Conservation (phyloP, 2,888 invertebrate species). For the Sarcophaga caerulescens region DNA sequence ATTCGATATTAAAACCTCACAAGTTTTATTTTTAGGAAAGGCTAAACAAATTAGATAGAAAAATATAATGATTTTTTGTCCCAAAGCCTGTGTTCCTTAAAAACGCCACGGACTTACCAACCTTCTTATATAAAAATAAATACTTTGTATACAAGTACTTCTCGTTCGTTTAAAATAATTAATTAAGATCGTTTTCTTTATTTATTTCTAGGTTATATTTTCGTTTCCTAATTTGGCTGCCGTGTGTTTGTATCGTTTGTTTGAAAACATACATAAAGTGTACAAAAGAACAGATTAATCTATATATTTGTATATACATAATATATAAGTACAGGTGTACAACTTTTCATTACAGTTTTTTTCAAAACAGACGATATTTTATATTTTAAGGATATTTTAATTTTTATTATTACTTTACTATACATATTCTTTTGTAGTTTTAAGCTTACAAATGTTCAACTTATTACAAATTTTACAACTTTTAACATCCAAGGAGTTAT, state of each 20-base stretch:
- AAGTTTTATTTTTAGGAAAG: no score
- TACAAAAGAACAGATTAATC: conserved; percentile 32
- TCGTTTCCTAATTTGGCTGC: conserved; percentile 68
- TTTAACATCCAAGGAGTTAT: not conserved
- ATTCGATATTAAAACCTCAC: no score
- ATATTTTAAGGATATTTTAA: conserved; percentile 54
- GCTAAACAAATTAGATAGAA: no score
- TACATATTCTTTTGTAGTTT: conserved; percentile 40
- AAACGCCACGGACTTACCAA: no score
- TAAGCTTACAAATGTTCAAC: conserved; percentile 49
- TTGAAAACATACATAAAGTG: conserved; percentile 38
- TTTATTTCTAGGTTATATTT: conserved; percentile 60
- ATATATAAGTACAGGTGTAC: conserved; percentile 13
- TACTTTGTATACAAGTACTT: no score
- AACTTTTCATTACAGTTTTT: conserved; percentile 31
- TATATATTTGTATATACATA: conserved; percentile 24
- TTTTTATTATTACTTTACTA: conserved; percentile 35
- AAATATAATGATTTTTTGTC: no score
- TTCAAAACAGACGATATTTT: conserved; percentile 57
- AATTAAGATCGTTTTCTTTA: not conserved
- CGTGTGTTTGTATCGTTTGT: conserved; percentile 59
- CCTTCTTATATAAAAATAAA: no score
- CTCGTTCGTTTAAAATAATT: no score
- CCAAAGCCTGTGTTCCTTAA: no score
- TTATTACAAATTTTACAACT: conserved; percentile 22